Conservation (phyloP, 2,888 invertebrate genomes). For the Drosophila setosimentum region DNA sequence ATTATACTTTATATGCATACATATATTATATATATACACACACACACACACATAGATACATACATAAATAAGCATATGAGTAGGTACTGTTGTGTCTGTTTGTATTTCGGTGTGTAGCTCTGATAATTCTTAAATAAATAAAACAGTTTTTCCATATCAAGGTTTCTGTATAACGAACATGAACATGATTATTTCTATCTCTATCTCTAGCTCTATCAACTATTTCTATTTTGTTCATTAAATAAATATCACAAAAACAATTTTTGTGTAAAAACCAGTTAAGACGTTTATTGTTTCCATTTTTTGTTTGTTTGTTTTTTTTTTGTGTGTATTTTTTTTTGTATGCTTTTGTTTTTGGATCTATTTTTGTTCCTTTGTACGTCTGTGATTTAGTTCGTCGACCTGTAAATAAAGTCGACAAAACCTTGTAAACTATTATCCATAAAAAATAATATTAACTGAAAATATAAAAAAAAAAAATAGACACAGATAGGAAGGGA, state of each 20-base stretch:
- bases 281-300: conserved; percentile 17
- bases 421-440: conserved; percentile 9
- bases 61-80: background rate
- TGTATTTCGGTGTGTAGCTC: conserved; percentile 44
- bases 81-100: conserved; percentile 6
- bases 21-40: background rate
- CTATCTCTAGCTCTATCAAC: conserved; percentile 1
- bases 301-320: background rate
- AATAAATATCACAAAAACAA: conserved; percentile 8
- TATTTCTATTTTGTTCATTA: conserved; percentile 33
- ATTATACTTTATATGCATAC: conserved; percentile 25
- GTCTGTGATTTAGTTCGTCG: conserved; percentile 31
- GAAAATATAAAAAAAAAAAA: background rate
- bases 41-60: background rate
- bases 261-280: conserved; percentile 17
- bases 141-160: conserved; percentile 55
- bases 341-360: background rate
- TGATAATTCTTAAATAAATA: conserved; percentile 56
- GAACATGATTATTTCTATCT: conserved; percentile 26
- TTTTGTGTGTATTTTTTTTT: background rate
- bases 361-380: conserved; percentile 16
- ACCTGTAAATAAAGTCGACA: conserved; percentile 14
- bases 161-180: conserved; percentile 37
- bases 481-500: background rate
- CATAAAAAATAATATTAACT: conserved; percentile 4